Base-by-base conservation (phyloP, 1,140 invertebrate genomes). In the Teleopsis dalmanni region DNA sequence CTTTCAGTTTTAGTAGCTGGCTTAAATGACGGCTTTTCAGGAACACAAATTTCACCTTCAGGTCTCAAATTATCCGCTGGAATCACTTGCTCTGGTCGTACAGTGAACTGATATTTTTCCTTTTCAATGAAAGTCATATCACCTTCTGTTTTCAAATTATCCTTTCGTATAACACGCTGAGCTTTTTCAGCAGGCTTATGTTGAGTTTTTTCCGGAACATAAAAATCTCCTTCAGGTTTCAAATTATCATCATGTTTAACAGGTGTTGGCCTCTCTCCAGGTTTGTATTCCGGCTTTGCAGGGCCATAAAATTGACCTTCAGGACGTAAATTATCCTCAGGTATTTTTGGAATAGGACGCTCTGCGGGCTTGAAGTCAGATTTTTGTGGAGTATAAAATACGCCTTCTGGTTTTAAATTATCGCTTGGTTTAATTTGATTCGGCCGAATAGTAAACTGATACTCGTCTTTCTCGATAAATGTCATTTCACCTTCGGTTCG, bases 51-150 rank as follows among this genome's bases (percentile, higher is more conserved):
- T 58, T 80, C 75, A 35, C 79, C 79, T 59, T 73, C 3, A 58
- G 72, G 33, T 60, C 73, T 77, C 11, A 87, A 60, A 70, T 87
- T 80, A 57, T 83, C 81, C 54, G 75, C 66, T 11, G 74, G 77
- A 57, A 72, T 78, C 45, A 70, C 76, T 10, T 73, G 75, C 16
- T 65, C 70, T 47, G 74, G 66, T 57, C 76, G 62, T 53, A 83
- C 82, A 1, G 75, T 77, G 29, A 74, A 73, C 6, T 42, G 51
- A 65, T 72, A 83, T 61, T 74, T 55, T 1, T 76, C 69, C 62
- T 72, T 72, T 47, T 74, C 71, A 4, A 73, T 75, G 48, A 72
- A 21, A 37, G 47, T 62, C 43, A 75, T 73, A 29, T 74, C 71
- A n/a, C 73, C 72, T 64, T 75, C 70, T 7, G 65, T 64, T 48